Base-by-base conservation (phyloP, 2,888 invertebrate genomes). In the Protonemura montana region DNA sequence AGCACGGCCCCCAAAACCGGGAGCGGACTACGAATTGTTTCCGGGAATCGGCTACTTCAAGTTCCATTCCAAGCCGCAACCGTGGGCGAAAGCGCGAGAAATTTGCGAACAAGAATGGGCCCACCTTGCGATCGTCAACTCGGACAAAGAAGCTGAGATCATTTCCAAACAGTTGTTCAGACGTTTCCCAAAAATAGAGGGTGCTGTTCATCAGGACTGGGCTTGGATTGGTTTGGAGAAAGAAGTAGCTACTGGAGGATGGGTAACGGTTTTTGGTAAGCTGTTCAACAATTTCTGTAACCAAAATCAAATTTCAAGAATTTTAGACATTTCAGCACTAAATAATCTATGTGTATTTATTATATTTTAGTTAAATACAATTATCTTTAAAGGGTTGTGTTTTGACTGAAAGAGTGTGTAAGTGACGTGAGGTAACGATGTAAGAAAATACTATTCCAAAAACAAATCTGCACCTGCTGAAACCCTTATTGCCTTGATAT, bases 111-210 rank as follows among this genome's bases (percentile, higher is more conserved):
- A 83, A n/a, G 87, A 87, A 59, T 87, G 88, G 78, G 87, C 86
- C 27, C 88, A 89, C 76, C 87, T 88, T 27, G 88, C 87, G 10
- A 87, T 89, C 86, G 87, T 89, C 86, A 88, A 88, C 85, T 87
- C 87, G 13, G 87, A 88, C 25, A 86, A 88, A 25, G 88, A 88
- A 82, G 86, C 87, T 10, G 81, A 29, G 21, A 16, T 59, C 16
- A 85, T 85, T 30, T 77, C 87, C 77, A 85, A 86, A 83, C 86
- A 86, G 35, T 77, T 88, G 21, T 88, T 87, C 77, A n/a, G 35
- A 26, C 78, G 85, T 29, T 82, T 59, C 35, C 29, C 41, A 21
- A 29, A 35, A 25, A 85, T 86, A 76, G 80, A 84, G 25, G 87
- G 77, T 7, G 28, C 85, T 16, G 86, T 80, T 5, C 76, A 86